A percentile compares a stretch with the other conserved stretches of the same genome.
phyloP scores from a whole-genome alignment of 2,797 vertebrate species.

The Gymnoscopelus braueri region DNA sequence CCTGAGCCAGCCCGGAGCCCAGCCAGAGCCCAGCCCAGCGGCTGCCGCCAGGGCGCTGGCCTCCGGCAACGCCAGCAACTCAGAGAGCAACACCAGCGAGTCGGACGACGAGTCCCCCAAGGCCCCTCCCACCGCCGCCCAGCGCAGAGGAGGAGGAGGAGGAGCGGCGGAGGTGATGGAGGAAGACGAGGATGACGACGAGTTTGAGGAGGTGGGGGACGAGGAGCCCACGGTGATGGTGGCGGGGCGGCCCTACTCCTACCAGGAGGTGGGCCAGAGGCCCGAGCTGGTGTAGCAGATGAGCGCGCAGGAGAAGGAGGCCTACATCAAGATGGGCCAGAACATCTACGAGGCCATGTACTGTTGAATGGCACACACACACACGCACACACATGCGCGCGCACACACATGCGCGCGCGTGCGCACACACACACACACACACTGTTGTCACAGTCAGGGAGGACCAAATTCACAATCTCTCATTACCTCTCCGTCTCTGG shows the following conservation, averaged over 20 bases:
- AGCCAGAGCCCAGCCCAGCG: slow-evolving; percentile 61
- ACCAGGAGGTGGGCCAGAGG: slow-evolving; percentile 93
- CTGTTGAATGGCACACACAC: slow-evolving; percentile 62
- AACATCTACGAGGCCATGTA: slow-evolving; percentile 96
- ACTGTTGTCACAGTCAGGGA: background rate
- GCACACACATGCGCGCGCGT: background rate
- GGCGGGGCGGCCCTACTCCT: slow-evolving; percentile 86
- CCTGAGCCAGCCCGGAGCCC: slow-evolving; percentile 69
- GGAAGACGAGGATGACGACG: slow-evolving; percentile 86
- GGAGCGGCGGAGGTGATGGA: slow-evolving; percentile 94
- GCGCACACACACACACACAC: background rate
- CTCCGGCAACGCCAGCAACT: slow-evolving; percentile 83
- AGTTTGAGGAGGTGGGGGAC: slow-evolving; percentile 95
- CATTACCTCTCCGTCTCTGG: background rate
- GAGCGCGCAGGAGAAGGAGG: slow-evolving; percentile 94
- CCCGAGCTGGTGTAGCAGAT: slow-evolving; percentile 95
- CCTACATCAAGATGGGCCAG: slow-evolving; percentile 95
- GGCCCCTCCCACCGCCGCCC: slow-evolving; percentile 16
- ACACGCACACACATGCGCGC: slow-evolving; percentile 1
- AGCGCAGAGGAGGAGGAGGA: slow-evolving; percentile 82
- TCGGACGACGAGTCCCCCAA: slow-evolving; percentile 90
- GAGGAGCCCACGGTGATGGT: slow-evolving; percentile 90
- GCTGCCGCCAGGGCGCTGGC: slow-evolving; percentile 65
- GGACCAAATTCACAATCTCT: background rate
- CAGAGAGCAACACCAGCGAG: slow-evolving; percentile 97